Evolutionary conservation across 2,113 vertebrate species (phyloP).

Genomic region (Cygnus buccinator): DNA sequence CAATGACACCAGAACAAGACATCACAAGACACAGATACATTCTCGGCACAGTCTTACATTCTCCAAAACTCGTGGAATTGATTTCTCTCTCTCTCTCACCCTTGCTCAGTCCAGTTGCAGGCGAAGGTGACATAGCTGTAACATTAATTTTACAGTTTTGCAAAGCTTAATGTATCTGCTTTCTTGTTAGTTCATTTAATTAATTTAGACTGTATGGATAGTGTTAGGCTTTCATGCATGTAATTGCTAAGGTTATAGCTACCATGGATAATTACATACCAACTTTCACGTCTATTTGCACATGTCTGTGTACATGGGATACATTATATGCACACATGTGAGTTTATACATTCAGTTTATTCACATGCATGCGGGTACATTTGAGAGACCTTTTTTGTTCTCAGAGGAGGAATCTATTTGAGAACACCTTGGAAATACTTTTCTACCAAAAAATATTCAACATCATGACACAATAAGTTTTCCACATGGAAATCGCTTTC

Average conservation of each 20-base stretch:
- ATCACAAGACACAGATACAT: slow-evolving; percentile 74
- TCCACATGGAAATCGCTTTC: background rate
- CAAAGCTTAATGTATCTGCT: slow-evolving; percentile 73
- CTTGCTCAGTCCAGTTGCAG: slow-evolving; percentile 85
- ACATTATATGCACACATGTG: background rate
- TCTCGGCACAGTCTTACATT: slow-evolving; percentile 79
- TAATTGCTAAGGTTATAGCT: slow-evolving; percentile 36
- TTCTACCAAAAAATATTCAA: background rate
- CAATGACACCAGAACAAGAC: slow-evolving; percentile 73
- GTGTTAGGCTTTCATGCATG: slow-evolving; percentile 62
- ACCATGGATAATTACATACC: background rate
- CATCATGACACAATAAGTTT: background rate
- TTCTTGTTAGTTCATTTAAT: slow-evolving; percentile 68
- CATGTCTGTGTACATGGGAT: background rate
- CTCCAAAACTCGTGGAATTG: slow-evolving; percentile 85
- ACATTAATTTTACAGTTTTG: slow-evolving; percentile 84
- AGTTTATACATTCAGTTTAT: background rate
- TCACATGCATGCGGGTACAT: background rate
- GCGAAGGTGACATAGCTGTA: slow-evolving; percentile 86
- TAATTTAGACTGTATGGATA: slow-evolving; percentile 48
- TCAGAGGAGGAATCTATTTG: background rate
- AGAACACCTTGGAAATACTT: background rate
- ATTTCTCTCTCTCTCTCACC: slow-evolving; percentile 85
- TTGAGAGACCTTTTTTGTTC: background rate
- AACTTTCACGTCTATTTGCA: background rate